A percentile compares a stretch with the other conserved stretches of the same genome.
These are phyloP conservation scores for Pantelozetes paolii DNA, from an alignment of 2,888 invertebrate species.

Conservation along the genomic window DNA sequence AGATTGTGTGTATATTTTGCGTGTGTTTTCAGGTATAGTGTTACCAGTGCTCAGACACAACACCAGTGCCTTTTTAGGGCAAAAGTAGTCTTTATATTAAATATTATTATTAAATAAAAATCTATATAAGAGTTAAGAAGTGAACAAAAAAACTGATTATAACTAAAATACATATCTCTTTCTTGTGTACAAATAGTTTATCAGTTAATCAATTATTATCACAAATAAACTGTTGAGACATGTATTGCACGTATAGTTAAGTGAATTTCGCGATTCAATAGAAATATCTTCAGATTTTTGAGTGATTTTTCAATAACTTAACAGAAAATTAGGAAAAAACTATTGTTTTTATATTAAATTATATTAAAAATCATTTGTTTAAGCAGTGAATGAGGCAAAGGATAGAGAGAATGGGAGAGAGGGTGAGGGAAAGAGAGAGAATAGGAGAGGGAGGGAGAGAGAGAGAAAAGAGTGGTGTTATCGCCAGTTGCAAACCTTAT, in stretches of 20 bases:
- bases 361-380: too few relatives aligned
- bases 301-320: too few relatives aligned
- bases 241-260: slow-evolving; percentile 2
- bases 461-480: not conserved
- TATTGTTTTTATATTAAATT: too few relatives aligned
- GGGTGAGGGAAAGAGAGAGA: too few relatives aligned
- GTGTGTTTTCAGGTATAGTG: too few relatives aligned
- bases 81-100: not conserved
- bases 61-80: not conserved
- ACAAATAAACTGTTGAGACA: slow-evolving; percentile 6
- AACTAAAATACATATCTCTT: not conserved
- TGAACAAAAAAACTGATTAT: not conserved
- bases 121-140: not conserved
- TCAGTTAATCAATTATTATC: slow-evolving; percentile 18
- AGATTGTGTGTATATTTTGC: not conserved
- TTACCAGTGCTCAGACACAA: too few relatives aligned
- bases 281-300: not conserved
- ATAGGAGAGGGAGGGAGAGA: too few relatives aligned
- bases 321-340: too few relatives aligned
- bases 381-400: too few relatives aligned
- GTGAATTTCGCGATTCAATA: not conserved
- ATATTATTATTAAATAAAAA: too few relatives aligned
- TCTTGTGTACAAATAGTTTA: not conserved
- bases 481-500: not conserved
- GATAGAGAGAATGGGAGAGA: not conserved